Percentiles rank a stretch among this genome's conserved stretches.
Evolutionary conservation across 92 coral and sea anemone species (phyloP).

Genomic region (Porites divaricata): DNA sequence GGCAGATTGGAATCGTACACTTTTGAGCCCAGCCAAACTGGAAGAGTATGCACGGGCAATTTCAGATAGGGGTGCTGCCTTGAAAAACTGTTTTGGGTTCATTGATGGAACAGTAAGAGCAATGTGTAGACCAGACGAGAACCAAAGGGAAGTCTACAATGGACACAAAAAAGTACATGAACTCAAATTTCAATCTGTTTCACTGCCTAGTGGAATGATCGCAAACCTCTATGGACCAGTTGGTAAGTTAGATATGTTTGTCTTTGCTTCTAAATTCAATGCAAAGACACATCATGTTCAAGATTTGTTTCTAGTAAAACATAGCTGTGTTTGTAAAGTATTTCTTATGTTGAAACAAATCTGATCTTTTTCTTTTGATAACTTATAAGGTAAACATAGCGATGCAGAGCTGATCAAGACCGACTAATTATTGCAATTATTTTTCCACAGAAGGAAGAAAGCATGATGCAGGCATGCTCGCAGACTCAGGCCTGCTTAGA

Average conservation of each 20-base stretch:
- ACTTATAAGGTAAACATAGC: neutral
- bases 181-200: neutral
- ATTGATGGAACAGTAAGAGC: too few relatives aligned
- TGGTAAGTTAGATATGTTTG: slow-evolving; percentile 22
- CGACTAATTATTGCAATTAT: neutral
- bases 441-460: slow-evolving; percentile 29
- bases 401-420: slow-evolving; percentile 12
- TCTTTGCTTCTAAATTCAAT: neutral
- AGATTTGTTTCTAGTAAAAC: neutral
- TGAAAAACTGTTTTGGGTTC: too few relatives aligned
- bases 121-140: too few relatives aligned
- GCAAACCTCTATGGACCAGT: slow-evolving; percentile 36
- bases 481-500: slow-evolving; percentile 28
- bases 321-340: slow-evolving; percentile 4
- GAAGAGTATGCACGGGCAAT: slow-evolving; percentile 6
- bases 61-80: too few relatives aligned
- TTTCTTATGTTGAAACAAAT: slow-evolving; percentile 21
- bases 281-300: neutral
- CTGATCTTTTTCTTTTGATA: slow-evolving; percentile 16
- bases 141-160: neutral
- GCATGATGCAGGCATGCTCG: neutral
- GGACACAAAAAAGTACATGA: slow-evolving; percentile 36
- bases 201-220: slow-evolving; percentile 33
- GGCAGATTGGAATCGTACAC: slow-evolving; percentile 41
- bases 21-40: slow-evolving; percentile 29